A percentile compares a stretch with the other conserved stretches of the same genome.
phyloP scores from a whole-genome alignment of 1,140 invertebrate species.

The Pemphigus obesinymphae region DNA sequence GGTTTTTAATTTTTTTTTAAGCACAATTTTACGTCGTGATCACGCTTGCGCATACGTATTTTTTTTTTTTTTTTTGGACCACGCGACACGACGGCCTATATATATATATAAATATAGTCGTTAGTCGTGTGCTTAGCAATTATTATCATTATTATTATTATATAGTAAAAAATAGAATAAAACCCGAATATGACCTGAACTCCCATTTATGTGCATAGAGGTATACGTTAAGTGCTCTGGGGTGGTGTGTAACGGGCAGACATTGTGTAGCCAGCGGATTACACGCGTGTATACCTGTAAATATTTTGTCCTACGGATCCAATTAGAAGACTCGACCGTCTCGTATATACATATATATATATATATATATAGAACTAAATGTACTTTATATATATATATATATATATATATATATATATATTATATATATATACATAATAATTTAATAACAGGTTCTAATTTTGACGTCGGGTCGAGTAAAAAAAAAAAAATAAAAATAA shows the following conservation, averaged over 20 bases:
- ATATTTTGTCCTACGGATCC: slow-evolving; percentile 7
- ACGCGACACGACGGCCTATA: not conserved
- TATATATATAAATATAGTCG: not conserved
- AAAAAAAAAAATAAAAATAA: too few relatives aligned
- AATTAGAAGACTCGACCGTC: slow-evolving; percentile 15
- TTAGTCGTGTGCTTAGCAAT: not conserved
- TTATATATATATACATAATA: not conserved
- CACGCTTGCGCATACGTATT: not conserved
- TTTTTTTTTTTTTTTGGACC: not conserved
- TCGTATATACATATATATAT: not conserved
- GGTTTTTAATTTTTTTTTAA: too few relatives aligned
- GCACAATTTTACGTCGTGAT: not conserved
- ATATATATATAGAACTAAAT: not conserved
- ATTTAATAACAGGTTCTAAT: slow-evolving; percentile 2
- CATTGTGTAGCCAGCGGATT: slow-evolving; percentile 15
- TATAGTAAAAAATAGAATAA: not conserved
- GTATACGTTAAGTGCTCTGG: slow-evolving; percentile 6
- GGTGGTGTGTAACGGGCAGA: not conserved
- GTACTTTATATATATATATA: not conserved
- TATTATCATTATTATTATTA: not conserved
- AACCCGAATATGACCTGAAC: not conserved
- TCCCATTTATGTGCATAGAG: not conserved
- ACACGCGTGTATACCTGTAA: not conserved
- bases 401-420: not conserved
- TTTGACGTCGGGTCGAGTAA: not conserved